Base-by-base conservation (phyloP, 1,140 invertebrate species). In the Wasmannia auropunctata region DNA sequence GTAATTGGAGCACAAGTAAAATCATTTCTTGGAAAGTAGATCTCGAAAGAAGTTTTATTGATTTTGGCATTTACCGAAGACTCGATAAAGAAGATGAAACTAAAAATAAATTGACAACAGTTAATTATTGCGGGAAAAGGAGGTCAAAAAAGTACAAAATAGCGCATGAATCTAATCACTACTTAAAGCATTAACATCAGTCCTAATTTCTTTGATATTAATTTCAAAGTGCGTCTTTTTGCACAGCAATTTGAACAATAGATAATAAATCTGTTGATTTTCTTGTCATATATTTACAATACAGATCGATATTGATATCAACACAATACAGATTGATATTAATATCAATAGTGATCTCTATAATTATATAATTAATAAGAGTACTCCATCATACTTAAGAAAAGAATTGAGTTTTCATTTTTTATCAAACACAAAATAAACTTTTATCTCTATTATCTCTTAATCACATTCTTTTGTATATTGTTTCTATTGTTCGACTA, bases 341-440 rank as follows among this genome's bases (percentile, higher is more conserved):
- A 11, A 63, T 37, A 63, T 65, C 19, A 37, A 65, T 37, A 63
- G n/a, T 22, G 4, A 65, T 65, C 14, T 37, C n/a, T 8, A 14
- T 63, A 63, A 63, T 34, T 63, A 63, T 60, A 31, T 2, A 16
- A 60, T 60, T 60, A 63, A 62, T 62, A 62, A 58, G 8, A 63
- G 7, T 62, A 63, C 34, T 34, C 16, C 3, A 37, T 63, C 3
- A 37, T 63, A 0, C 7, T 22, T 65, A 37, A 65, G 34, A 60
- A 2, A 2, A 28, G 14, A 65, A 37, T 5, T n/a, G 16, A 34
- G 7, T 62, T 34, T 19, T 63, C 40, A 3, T 65, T 65, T 40
- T 22, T 4, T 37, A 58, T 58, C 3, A 60, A 65, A 14, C n/a
- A 8, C 4, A 22, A 65, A 40, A 22, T 37, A 65, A 65, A 37